phyloP scores from a whole-genome alignment of 2,113 vertebrate species.

The western clawed frog (Xenopus tropicalis) region UCB_Xtro_10.0 CM004450.2:71468001-71468500 shows the following conservation, averaged over 20 bases:
- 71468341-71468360: too few relatives aligned
- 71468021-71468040: too few relatives aligned
- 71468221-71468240: constrained; percentile 49
- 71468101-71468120: constrained; percentile 71
- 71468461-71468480: background rate
- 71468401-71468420: too few relatives aligned
- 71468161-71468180: constrained; percentile 66
- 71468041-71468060: too few relatives aligned
- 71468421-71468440: too few relatives aligned
- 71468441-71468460: too few relatives aligned
- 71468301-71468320: too few relatives aligned
- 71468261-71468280: background rate
- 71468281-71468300: background rate
- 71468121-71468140: constrained; percentile 72
- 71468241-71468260: background rate
- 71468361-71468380: too few relatives aligned
- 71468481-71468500: constrained; percentile 1
- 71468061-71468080: too few relatives aligned
- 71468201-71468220: constrained; percentile 74
- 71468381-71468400: too few relatives aligned
- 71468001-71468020: too few relatives aligned
- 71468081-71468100: constrained; percentile 4
- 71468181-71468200: constrained; percentile 66
- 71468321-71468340: too few relatives aligned
- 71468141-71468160: constrained; percentile 71